Percentiles rank a stretch among this genome's conserved stretches.
phyloP scores from a whole-genome alignment of 2,888 invertebrate genomes.

The Apoda limacodes region DNA sequence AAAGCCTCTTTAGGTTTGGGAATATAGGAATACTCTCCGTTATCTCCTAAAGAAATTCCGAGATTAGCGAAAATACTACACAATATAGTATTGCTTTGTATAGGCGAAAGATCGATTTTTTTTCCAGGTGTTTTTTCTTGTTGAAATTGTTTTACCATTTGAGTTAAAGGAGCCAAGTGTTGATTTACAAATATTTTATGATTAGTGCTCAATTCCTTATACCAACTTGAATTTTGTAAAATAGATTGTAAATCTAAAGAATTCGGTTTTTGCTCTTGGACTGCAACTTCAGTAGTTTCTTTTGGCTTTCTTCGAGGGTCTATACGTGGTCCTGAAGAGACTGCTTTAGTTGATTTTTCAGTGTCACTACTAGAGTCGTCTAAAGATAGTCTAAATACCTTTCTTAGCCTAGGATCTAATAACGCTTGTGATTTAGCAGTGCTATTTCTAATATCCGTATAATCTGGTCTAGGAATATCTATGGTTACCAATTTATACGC shows the following conservation, averaged over 20 bases:
- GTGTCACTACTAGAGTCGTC: conserved; percentile 74
- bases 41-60: conserved; percentile 69
- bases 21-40: conserved; percentile 64
- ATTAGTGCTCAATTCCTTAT: conserved; percentile 77
- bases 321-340: conserved; percentile 46
- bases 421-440: conserved; percentile 78
- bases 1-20: conserved; percentile 60
- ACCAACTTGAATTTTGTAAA: conserved; percentile 77
- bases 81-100: conserved; percentile 62
- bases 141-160: conserved; percentile 71
- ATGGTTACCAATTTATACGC: conserved; percentile 72
- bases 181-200: conserved; percentile 80
- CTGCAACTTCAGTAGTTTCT: conserved; percentile 32
- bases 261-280: conserved; percentile 42
- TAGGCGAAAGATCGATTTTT: conserved; percentile 61
- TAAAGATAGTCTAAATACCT: conserved; percentile 77
- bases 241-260: conserved; percentile 70
- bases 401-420: conserved; percentile 80
- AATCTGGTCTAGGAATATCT: conserved; percentile 80
- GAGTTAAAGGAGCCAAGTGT: conserved; percentile 72
- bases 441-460: conserved; percentile 78
- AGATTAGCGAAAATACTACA: conserved; percentile 73
- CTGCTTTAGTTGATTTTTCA: conserved; percentile 46
- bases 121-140: conserved; percentile 68
- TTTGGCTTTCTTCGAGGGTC: conserved; percentile 63